Percentiles rank a stretch among this genome's conserved stretches.
Conservation (phyloP, 2,888 invertebrate genomes). For the Acleris sparsana region DNA sequence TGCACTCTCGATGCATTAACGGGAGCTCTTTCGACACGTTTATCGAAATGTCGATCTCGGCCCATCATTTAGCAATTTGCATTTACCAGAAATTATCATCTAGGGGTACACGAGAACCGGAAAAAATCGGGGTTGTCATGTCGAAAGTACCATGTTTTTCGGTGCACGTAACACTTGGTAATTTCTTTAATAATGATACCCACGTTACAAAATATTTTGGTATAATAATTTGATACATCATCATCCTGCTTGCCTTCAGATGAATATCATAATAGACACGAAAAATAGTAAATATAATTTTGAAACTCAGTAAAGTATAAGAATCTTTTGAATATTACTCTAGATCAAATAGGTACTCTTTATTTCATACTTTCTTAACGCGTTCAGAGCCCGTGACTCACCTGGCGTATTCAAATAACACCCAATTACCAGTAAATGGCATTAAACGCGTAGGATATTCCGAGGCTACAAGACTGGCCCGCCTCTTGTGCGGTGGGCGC, state of each 20-base stretch:
- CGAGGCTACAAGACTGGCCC: slow-evolving; percentile 23
- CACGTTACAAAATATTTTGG: slow-evolving; percentile 43
- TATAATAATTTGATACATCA: slow-evolving; percentile 13
- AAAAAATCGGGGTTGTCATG: slow-evolving; percentile 60
- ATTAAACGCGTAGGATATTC: not conserved
- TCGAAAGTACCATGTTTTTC: slow-evolving; percentile 53
- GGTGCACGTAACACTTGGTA: slow-evolving; percentile 58
- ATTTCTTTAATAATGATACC: slow-evolving; percentile 71
- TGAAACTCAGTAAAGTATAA: too few relatives aligned
- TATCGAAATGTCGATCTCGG: slow-evolving; percentile 60
- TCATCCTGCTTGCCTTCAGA: too few relatives aligned
- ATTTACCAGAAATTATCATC: slow-evolving; percentile 67
- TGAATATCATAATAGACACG: too few relatives aligned
- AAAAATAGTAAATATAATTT: too few relatives aligned
- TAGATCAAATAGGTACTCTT: too few relatives aligned
- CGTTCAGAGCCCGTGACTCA: too few relatives aligned
- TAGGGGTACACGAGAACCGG: slow-evolving; percentile 52
- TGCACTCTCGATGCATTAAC: slow-evolving; percentile 44
- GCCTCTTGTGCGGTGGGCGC: slow-evolving; percentile 41
- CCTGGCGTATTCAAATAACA: too few relatives aligned
- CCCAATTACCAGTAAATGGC: too few relatives aligned
- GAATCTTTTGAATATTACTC: too few relatives aligned
- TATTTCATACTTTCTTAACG: too few relatives aligned
- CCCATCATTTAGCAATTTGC: slow-evolving; percentile 67
- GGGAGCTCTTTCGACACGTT: slow-evolving; percentile 52